Evolutionary conservation across 64 coral and sea anemone genomes (phyloP), one percentile per base, ranked within the genome.

Genomic region (Acropora yongei): DNA sequence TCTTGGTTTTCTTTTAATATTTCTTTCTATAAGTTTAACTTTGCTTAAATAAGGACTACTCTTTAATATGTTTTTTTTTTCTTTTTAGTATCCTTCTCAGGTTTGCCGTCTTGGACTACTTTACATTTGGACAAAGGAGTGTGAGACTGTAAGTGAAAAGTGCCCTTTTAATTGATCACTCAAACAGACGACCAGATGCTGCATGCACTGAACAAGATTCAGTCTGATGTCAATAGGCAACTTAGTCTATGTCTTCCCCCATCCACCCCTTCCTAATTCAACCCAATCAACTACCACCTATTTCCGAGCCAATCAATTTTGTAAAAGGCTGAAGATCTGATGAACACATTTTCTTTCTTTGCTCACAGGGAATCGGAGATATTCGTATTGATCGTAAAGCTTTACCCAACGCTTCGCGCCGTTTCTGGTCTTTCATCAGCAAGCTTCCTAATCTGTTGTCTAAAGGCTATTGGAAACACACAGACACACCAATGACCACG

Each of bases 111-210:
- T 98, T 17, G 96, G 96, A 19, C 49, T 98, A 14, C 87, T 98
- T 2, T 98, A 93, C 61, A 92, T 98, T 42, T 98, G 96, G 96
- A 98, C 97, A 8, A 98, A 84, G 88, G 94, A 98, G 88, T 98
- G 91, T 86, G 93, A 95, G 77, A 65, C 88, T 80, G 97, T 98
- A 89, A 91, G 94, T 86, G 14, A 45, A 46, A 63, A 39, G n/a
- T 9, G n/a, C 5, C 61, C 42, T 8, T 49, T 79, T 20, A 12
- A 60, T 81, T 18, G 8, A 42, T 13, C 2, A 1, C 47, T 49
- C 2, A 53, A 16, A 57, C 41, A 77, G 51, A 0, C 30, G 30
- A 30, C 30, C 30, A 30, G 30, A 30, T 30, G 30, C 30, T 0
- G 0, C 30, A 30, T 30, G 30, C 0, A 30, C 30, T 30, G 30